Base-by-base conservation (phyloP, 92 coral and sea anemone species). In the Paragorgia papillata region DNA sequence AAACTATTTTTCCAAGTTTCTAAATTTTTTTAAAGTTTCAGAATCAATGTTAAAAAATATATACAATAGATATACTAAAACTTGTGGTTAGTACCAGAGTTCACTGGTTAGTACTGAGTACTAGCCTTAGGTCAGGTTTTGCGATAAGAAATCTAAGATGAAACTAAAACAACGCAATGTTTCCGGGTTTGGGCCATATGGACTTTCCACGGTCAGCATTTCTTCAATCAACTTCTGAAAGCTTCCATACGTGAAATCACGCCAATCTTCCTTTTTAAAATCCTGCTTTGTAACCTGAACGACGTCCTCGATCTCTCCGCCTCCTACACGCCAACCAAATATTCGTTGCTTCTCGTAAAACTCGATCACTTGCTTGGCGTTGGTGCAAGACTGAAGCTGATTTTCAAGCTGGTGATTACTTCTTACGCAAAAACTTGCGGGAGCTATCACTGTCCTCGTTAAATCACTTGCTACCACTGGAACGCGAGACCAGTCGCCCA, bases 291-390 rank as follows among this genome's bases (percentile, higher is more conserved):
- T 90, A 65, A 90, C 13, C 29, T 91, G 82, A 56, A 90, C 85
- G 0, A 89, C 89, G 68, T 90, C 96, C 73, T 90, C 96, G 30
- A 90, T 88, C 74, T 90, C 96, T 5, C 96, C 96, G 18, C 91
- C 91, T 68, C 71, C 80, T 12, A 80, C 82, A 69, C 89, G 73
- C 96, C 96, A 90, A 17, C 84, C 79, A 28, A 90, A 90, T 32
- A 90, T 84, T 21, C 78, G 74, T 44, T 84, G 79, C 24, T 83
- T 82, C 14, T 87, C 96, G 60, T 90, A 90, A 30, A 80, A 90
- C 43, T 84, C 65, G 87, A 90, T 87, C 34, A 90, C 96, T 43
- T 90, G 77, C 26, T 85, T 87, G 9, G 85, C 92, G 2, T 74
- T 78, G 43, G 85, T 86, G 34, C 83, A 82, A 37, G 92, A 79